phyloP scores from a whole-genome alignment of 2,797 vertebrate species.

The Uromys caudimaculatus region DNA sequence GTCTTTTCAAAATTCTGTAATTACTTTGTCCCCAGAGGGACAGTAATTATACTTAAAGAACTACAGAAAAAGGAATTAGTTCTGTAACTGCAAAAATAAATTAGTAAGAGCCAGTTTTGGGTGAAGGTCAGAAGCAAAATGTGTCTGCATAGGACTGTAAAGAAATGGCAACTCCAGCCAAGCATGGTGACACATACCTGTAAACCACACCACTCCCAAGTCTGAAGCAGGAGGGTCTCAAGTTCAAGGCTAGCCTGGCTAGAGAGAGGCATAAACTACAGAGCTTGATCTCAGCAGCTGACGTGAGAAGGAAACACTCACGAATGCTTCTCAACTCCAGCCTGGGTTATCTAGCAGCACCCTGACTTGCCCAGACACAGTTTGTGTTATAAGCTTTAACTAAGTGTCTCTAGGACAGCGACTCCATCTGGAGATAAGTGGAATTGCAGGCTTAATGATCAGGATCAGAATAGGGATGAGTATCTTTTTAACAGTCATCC shows the following conservation, averaged over 20 bases:
- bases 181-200: not conserved
- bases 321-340: not conserved
- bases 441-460: not conserved
- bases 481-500: not conserved
- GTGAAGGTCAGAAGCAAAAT: not conserved
- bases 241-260: not conserved
- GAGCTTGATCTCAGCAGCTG: not conserved
- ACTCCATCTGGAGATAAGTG: not conserved
- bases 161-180: not conserved
- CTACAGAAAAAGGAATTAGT: not conserved
- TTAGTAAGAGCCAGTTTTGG: not conserved
- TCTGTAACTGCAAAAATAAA: not conserved
- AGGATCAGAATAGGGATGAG: not conserved
- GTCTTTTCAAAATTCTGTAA: not conserved
- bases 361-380: not conserved
- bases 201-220: not conserved
- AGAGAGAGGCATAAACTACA: not conserved
- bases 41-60: not conserved
- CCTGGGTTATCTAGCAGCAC: not conserved
- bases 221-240: not conserved
- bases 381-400: not conserved
- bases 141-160: not conserved
- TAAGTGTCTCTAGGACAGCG: not conserved
- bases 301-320: not conserved
- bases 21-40: constrained; percentile 6